Evolutionary conservation across 2,888 invertebrate species (phyloP), one percentile per base, ranked within the genome.

Genomic region (Aleiodes alternator): DNA sequence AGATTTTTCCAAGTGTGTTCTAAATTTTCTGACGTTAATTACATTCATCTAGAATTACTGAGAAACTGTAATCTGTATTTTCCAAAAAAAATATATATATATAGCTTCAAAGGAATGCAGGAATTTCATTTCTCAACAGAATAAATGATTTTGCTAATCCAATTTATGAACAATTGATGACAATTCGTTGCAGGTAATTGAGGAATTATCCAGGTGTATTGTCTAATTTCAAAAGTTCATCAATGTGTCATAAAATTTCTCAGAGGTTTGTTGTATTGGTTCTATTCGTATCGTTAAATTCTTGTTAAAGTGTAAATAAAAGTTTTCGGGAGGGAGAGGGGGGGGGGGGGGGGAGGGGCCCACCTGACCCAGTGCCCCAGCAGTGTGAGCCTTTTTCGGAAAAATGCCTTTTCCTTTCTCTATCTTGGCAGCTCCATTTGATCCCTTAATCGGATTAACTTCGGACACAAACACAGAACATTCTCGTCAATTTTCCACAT

Each of bases 351-450:
- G 23, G 23, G 23, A 2, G 23, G 59, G 38, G 4, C 6, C 43
- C n/a, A 59, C 59, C 34, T 59, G 59, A 59, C 59, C 59, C 59
- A 59, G 34, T 59, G 59, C 59, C 59, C 48, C 48, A 64, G 16
- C 23, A 16, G 14, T 14, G 14, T 43, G 5, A n/a, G 16, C 48
- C 50, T 48, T 64, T 59, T 64, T 64, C 48, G 16, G 48, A 64
- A 64, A 23, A 7, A 16, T 23, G 16, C 43, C 64, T 64, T 64
- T 64, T 48, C 48, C 64, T 64, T 23, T 64, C 48, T 64, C 64
- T 64, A 23, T 64, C 64, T 23, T 48, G 53, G 14, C 64, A 64
- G 23, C 53, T 12, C 59, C 29, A 64, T 48, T 48, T 64, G 48
- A 11, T 59, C 38, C 23, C 55, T 56, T 55, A 55, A 31, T 53